phyloP scores from a whole-genome alignment of 2,113 vertebrate genomes.

The Dolichallabes microphthalmus region DNA sequence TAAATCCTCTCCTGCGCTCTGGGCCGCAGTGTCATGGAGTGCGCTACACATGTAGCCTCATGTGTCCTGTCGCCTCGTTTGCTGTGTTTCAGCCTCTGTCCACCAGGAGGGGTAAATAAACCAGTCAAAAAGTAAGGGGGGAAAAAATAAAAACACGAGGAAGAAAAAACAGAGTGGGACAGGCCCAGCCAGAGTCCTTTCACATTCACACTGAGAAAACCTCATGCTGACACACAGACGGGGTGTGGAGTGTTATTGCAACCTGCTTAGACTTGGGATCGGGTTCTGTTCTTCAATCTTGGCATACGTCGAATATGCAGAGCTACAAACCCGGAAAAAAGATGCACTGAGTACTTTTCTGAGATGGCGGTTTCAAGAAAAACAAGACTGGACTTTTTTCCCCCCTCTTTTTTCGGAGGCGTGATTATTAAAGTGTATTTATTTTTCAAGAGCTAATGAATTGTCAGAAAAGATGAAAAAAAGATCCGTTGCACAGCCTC shows the following conservation, averaged over 20 bases:
- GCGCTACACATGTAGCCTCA: not conserved
- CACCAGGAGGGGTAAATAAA: constrained; percentile 84
- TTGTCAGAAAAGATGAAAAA: not conserved
- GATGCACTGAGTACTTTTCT: constrained; percentile 27
- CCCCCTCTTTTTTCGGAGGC: not conserved
- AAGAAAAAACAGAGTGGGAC: constrained; percentile 57
- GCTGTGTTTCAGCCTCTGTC: constrained; percentile 73
- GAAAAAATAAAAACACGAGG: constrained; percentile 54
- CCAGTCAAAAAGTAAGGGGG: constrained; percentile 69
- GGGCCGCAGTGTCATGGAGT: not conserved
- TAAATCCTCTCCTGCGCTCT: not conserved
- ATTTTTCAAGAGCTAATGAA: not conserved
- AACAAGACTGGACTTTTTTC: constrained; percentile 49
- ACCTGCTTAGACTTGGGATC: constrained; percentile 31
- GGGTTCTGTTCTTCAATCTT: constrained; percentile 22
- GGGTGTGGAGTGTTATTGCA: constrained; percentile 54
- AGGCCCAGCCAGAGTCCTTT: constrained; percentile 63
- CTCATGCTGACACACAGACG: constrained; percentile 32
- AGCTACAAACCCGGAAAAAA: constrained; percentile 64
- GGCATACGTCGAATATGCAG: constrained; percentile 53
- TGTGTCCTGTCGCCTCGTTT: constrained; percentile 17
- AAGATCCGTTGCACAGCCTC: not conserved
- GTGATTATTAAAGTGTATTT: not conserved
- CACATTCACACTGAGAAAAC: constrained; percentile 32
- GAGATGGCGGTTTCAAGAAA: constrained; percentile 54